Evolutionary conservation across 2,113 vertebrate species (phyloP), one percentile per base, ranked within the genome.

Genomic region (Apistogramma diplotaenia): DNA sequence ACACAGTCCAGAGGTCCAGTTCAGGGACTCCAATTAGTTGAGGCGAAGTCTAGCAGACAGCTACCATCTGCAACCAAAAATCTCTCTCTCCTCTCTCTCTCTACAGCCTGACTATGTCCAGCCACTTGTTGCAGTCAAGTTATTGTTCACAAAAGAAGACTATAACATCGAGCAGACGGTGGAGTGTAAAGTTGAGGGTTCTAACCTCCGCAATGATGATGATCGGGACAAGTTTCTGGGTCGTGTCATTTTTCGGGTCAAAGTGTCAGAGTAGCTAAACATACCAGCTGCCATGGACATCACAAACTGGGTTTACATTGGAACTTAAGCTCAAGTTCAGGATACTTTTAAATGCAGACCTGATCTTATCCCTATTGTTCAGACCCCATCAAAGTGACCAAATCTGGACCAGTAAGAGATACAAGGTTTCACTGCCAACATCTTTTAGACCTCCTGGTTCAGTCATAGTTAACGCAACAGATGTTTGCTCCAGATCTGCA

Each of bases 161-260:
- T 93, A 92, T 81, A 93, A 94, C 83, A 89, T 94, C 8, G 95
- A 96, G 86, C 94, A 96, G 74, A 84, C 83, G 16, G 90, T 99
- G 13, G 96, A 98, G 93, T 99, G 97, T 91, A 97, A 95, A 92
- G 92, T 99, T 53, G 90, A 93, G 9, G 98, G 96, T 35, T 91
- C 97, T 2, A 93, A 98, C 92, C 95, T 98, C 70, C 94, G 90
- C 83, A 97, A 96, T 31, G 49, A 95, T 46, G 96, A 98, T 57
- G 97, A 97, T 0, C 96, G 97, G 27, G 98, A 99, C 96, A 98
- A 97, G 94, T 97, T 96, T 92, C 91, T 97, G 93, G 98, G 98
- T 89, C 96, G 97, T 16, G 94, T 98, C 89, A 90, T 87, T 46
- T 99, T 99, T 95, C 96, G 96, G 93, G 85, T 99, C 86, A 90